phyloP scores from a whole-genome alignment of 2,888 invertebrate species.

The Dendrolimus houi region DNA sequence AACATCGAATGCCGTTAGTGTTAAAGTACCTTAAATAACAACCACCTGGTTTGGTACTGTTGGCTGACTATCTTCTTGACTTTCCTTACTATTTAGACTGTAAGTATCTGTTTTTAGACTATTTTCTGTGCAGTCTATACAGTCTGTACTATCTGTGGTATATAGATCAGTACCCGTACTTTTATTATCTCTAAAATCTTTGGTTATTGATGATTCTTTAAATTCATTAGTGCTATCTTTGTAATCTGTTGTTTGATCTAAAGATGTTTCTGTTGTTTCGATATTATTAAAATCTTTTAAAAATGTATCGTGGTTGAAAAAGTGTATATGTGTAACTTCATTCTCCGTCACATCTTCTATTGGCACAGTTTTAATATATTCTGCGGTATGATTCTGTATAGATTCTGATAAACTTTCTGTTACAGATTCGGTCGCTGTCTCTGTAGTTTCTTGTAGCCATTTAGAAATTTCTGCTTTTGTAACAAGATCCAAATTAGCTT shows the following conservation, averaged over 20 bases:
- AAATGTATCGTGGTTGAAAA: not conserved
- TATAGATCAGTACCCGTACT: too few species aligned
- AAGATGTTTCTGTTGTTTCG: not conserved
- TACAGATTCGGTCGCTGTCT: not conserved
- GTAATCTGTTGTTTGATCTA: constrained; percentile 1
- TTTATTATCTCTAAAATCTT: too few species aligned
- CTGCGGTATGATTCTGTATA: not conserved
- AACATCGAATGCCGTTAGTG: not conserved
- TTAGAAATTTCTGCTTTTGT: not conserved
- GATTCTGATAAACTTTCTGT: not conserved
- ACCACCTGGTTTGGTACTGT: not conserved
- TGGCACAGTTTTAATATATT: not conserved
- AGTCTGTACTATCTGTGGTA: too few species aligned
- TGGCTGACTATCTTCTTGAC: not conserved
- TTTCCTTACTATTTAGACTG: too few species aligned
- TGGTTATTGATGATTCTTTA: too few species aligned
- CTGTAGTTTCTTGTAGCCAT: not conserved
- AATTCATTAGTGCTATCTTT: not conserved
- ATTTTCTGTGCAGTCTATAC: too few species aligned
- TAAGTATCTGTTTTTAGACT: too few species aligned
- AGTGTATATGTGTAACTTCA: not conserved
- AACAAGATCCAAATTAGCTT: not conserved
- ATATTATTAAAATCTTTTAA: not conserved
- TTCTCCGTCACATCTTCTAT: not conserved
- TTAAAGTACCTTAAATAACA: not conserved